phyloP scores from a whole-genome alignment of 53 echinoderm and acorn worm genomes.

The Zoroaster sp. region DNA sequence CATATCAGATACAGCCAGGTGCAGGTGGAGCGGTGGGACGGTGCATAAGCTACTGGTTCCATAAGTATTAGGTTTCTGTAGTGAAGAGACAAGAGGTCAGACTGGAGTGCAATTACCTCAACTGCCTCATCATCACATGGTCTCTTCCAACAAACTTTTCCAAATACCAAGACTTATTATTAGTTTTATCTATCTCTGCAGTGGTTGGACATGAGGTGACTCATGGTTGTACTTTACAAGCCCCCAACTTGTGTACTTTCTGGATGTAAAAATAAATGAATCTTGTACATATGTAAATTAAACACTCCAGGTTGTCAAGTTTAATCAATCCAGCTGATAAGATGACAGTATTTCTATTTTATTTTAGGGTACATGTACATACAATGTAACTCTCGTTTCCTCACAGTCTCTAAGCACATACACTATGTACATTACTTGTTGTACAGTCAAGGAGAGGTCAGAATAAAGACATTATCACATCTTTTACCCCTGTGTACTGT shows the following conservation, averaged over 20 bases:
- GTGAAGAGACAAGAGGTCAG: not conserved
- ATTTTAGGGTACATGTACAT: not conserved
- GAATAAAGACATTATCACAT: too few species aligned
- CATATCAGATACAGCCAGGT: slow-evolving; percentile 21
- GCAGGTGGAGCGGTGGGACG: slow-evolving; percentile 25
- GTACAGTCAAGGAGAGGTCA: too few species aligned
- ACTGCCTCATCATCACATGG: not conserved
- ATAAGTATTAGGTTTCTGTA: slow-evolving; percentile 3
- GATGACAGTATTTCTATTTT: not conserved
- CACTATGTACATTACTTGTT: too few species aligned
- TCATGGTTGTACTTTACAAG: not conserved
- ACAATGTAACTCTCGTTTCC: not conserved
- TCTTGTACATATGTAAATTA: not conserved
- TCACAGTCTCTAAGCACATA: too few species aligned
- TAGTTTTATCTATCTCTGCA: not conserved
- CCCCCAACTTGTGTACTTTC: not conserved
- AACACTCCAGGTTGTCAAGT: not conserved
- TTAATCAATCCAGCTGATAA: not conserved
- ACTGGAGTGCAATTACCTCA: not conserved
- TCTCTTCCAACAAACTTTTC: not conserved
- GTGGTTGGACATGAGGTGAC: not conserved
- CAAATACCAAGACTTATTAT: not conserved
- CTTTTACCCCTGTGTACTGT: too few species aligned
- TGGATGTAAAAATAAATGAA: not conserved
- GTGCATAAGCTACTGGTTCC: not conserved